Base-by-base conservation (phyloP, 2,797 vertebrate species). In the Dendrocincla tyrannina region DNA sequence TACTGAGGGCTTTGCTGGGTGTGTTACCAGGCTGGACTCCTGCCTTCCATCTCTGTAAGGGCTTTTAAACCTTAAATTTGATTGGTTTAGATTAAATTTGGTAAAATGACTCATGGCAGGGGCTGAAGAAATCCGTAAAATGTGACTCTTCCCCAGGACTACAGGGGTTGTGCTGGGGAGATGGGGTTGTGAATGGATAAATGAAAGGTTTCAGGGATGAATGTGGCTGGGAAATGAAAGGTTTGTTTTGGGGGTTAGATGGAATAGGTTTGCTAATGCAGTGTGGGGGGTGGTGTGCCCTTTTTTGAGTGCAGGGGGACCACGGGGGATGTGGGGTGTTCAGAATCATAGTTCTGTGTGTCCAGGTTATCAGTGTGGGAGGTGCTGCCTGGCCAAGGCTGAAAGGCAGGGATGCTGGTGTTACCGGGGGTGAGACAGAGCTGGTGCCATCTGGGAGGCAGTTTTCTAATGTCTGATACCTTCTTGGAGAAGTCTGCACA, bases 201-300 rank as follows among this genome's bases (percentile, higher is more conserved):
- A 73, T 46, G 3, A 24, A 42, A 32, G 39, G 35, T 5, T 33
- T 60, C 39, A 39, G 12, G 39, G 39, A 39, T 39, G 13, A 39
- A 39, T 83, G 30, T 23, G 13, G 18, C 9, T 77, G 42, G 4
- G 12, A 69, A 53, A 73, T 46, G 3, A 24, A 42, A 32, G 39
- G 35, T 5, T 33, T 60, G 1, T 8, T 76, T 74, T 33, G 2
- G 16, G 14, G 8, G 2, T 1, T 8, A 11, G 32, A 9, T 14
- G 25, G 17, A 19, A n/a, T 17, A 23, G 23, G 13, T 33, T 49
- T 73, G 6, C 13, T 68, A 19, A 17, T 41, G n/a, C n/a, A 22
- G 25, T 2, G 28, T 46, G 39, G 42, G 7, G 49, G 32, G 24
- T 42, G 15, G 24, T 2, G 3, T 4, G 13, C 4, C 20, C 13